phyloP scores from a whole-genome alignment of 2,797 vertebrate species.

The Rhinatrema bivittatum region DNA sequence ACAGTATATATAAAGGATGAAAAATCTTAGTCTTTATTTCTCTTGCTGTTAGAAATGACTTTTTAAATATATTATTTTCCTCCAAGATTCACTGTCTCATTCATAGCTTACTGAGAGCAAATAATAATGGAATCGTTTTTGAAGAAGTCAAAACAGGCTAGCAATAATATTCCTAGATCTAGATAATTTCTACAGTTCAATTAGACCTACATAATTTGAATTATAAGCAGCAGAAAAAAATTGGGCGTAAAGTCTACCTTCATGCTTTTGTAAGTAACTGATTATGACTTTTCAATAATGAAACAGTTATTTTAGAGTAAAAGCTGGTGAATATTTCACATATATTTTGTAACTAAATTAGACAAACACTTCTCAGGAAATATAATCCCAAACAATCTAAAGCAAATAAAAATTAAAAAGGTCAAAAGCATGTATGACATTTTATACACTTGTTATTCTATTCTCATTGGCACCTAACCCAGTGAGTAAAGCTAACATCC shows the following conservation, averaged over 20 bases:
- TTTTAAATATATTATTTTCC: too few species aligned
- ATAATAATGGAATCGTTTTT: too few species aligned
- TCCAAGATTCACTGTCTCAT: too few species aligned
- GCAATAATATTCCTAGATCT: not conserved
- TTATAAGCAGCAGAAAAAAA: slow-evolving; percentile 13
- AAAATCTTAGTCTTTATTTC: too few species aligned
- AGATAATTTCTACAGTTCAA: too few species aligned
- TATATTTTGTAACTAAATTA: not conserved
- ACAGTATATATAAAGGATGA: too few species aligned
- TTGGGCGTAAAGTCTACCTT: not conserved
- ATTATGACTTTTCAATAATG: not conserved
- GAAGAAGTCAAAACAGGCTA: slow-evolving; percentile 7
- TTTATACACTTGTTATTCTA: slow-evolving; percentile 12
- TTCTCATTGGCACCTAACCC: not conserved
- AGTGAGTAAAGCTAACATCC: slow-evolving; percentile 11
- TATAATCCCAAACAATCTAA: not conserved
- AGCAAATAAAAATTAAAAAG: slow-evolving; percentile 16
- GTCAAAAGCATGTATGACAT: not conserved
- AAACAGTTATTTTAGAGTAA: slow-evolving; percentile 3
- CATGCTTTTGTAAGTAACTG: not conserved
- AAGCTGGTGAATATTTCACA: not conserved
- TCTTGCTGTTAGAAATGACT: too few species aligned
- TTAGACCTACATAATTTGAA: too few species aligned
- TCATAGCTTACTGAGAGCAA: too few species aligned
- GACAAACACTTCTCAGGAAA: not conserved